Base-by-base conservation (phyloP, 1,140 invertebrate species). In the Euwallacea similis region DNA sequence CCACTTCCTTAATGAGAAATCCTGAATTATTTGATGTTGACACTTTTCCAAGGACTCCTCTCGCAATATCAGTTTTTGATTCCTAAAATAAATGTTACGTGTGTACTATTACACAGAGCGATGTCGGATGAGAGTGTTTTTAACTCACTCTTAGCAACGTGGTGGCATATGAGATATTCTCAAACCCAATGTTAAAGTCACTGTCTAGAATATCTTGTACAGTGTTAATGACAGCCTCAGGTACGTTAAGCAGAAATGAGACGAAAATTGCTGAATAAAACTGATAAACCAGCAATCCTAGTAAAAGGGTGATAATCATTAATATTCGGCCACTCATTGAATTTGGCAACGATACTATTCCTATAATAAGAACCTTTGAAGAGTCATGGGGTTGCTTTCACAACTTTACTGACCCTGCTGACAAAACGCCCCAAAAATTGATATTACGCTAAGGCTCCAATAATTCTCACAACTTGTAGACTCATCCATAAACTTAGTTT, bases 231-330 rank as follows among this genome's bases (percentile, higher is more conserved):
- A 85, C 87, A 64, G 84, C 86, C 0, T 86, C 86, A 42, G 88
- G 85, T 61, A 88, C 86, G 69, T 88, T 85, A 16, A 92, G 79
- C n/a, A 92, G 79, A 0, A 87, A 88, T 7, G 90, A 89, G 0
- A 92, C 89, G 67, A 93, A 88, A 70, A 85, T 89, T 0, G 89
- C 90, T 16, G 89, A 90, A 78, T 91, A 92, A 75, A 90, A 91
- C 77, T 91, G 89, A 79, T 87, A 90, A 9, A 90, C 77, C 15
- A 87, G 82, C 61, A 89, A 78, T 0, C 87, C 85, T 81, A 89
- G 90, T 0, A 90, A 58, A 64, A 90, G 86, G 7, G 88, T 85
- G 0, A 86, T 86, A 0, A 79, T 64, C 13, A 90, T 82, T 2
- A 87, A 86, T 10, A 88, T 80, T 15, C 89, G 83, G 47, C 87